phyloP scores from a whole-genome alignment of 2,888 invertebrate genomes.

The Lasius platythorax region DNA sequence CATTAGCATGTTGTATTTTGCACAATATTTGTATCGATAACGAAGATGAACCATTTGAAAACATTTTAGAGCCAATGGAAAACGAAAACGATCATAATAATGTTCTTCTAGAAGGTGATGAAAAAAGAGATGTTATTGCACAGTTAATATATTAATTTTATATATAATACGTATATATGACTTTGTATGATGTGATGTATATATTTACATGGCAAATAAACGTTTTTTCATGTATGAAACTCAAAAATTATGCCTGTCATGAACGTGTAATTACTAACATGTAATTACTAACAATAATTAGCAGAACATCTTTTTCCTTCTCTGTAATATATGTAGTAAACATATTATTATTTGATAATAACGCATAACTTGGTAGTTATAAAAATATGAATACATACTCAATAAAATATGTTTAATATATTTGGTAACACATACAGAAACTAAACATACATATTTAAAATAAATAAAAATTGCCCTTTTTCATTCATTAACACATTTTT shows the following conservation, averaged over 20 bases:
- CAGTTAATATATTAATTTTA: conserved; percentile 13
- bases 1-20: conserved; percentile 17
- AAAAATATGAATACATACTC: no score
- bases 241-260: background rate
- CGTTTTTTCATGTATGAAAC: background rate
- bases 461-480: background rate
- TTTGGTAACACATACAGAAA: conserved; percentile 2
- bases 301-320: background rate
- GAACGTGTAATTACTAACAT: background rate
- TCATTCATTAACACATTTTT: background rate
- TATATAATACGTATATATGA: background rate
- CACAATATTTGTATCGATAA: background rate
- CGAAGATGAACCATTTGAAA: conserved; percentile 40
- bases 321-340: background rate
- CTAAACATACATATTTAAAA: conserved; percentile 4
- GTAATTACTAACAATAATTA: conserved; percentile 1
- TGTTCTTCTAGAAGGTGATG: background rate
- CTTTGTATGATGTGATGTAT: background rate
- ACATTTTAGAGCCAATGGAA: conserved; percentile 38
- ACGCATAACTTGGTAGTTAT: no score
- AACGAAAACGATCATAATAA: conserved; percentile 34
- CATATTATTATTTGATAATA: no score
- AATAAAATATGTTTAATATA: background rate
- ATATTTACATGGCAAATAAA: conserved; percentile 12
- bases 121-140: conserved; percentile 25